Conservation (phyloP, 1,140 invertebrate species). For the Drosophila melanica region DNA sequence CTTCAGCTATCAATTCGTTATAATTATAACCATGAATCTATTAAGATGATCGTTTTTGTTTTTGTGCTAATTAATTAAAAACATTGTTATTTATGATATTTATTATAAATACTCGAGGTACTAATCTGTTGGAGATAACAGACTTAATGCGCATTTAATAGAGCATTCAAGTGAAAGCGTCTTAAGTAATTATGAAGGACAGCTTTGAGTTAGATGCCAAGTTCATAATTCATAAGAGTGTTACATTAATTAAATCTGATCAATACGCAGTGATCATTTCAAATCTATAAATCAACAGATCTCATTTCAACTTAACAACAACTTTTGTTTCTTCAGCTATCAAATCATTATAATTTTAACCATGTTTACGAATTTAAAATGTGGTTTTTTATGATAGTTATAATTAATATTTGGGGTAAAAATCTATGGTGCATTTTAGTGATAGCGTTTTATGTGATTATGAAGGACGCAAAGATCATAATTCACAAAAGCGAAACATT, state of each 20-base stretch:
- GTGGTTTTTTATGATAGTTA: background rate
- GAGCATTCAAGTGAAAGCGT: background rate
- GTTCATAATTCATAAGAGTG: background rate
- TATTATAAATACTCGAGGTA: background rate
- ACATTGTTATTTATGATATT: conserved; percentile 4
- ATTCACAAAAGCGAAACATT: background rate
- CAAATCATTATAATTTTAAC: conserved; percentile 3
- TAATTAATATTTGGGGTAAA: background rate
- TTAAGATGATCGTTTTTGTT: background rate
- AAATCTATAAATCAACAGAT: conserved; percentile 4
- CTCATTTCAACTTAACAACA: conserved; percentile 1
- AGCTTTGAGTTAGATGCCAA: background rate
- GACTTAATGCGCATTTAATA: background rate
- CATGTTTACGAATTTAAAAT: conserved; percentile 2
- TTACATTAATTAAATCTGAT: too few species aligned
- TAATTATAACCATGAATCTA: conserved; percentile 4
- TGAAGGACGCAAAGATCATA: background rate
- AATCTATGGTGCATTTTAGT: background rate
- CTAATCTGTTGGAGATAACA: background rate
- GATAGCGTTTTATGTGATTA: background rate
- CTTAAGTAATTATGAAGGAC: background rate
- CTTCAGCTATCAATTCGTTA: background rate
- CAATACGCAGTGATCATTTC: conserved; percentile 12
- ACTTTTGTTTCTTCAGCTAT: background rate
- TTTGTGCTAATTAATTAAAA: background rate